Percentiles rank a stretch among this genome's conserved stretches.
Conservation (phyloP, 1,140 invertebrate species). For the Drosophila seguyi region DNA sequence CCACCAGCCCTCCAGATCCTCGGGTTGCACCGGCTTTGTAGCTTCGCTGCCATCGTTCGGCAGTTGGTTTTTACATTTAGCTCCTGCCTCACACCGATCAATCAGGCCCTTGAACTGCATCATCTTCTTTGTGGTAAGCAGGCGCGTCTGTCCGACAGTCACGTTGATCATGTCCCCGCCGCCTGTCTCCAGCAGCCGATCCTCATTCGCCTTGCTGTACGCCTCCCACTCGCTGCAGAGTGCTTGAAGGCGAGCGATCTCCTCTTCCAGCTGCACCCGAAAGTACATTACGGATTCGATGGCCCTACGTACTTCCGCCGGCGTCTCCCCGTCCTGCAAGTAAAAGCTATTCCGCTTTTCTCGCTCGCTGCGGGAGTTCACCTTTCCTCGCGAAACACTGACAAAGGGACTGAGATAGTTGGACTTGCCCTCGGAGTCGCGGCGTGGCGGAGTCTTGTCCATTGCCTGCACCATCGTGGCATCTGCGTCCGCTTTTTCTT, state of each 20-base stretch:
- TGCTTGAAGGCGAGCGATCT: slow-evolving; percentile 85
- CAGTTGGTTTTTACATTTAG: slow-evolving; percentile 27
- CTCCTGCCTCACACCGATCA: slow-evolving; percentile 87
- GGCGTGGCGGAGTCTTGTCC: slow-evolving; percentile 34
- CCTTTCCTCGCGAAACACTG: slow-evolving; percentile 85
- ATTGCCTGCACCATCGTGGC: slow-evolving; percentile 2
- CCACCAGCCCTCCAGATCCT: slow-evolving; percentile 92
- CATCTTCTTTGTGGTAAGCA: slow-evolving; percentile 89
- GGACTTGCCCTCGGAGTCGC: slow-evolving; percentile 8
- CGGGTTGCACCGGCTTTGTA: slow-evolving; percentile 87
- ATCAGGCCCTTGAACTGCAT: slow-evolving; percentile 89
- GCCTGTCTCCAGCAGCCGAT: slow-evolving; percentile 54
- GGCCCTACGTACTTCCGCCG: slow-evolving; percentile 78
- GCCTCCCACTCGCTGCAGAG: slow-evolving; percentile 86
- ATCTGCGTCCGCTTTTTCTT: neutral
- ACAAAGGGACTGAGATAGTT: slow-evolving; percentile 84
- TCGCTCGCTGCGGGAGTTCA: slow-evolving; percentile 85
- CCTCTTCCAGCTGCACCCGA: slow-evolving; percentile 85
- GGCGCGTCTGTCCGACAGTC: slow-evolving; percentile 89
- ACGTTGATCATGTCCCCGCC: slow-evolving; percentile 88
- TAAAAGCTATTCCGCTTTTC: slow-evolving; percentile 83
- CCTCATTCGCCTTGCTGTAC: slow-evolving; percentile 69
- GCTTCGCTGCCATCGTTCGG: slow-evolving; percentile 85
- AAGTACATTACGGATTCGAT: slow-evolving; percentile 87
- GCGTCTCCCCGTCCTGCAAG: slow-evolving; percentile 30